Conservation (phyloP, 1,140 invertebrate species). For the Stegodyphus mimosarum region DNA sequence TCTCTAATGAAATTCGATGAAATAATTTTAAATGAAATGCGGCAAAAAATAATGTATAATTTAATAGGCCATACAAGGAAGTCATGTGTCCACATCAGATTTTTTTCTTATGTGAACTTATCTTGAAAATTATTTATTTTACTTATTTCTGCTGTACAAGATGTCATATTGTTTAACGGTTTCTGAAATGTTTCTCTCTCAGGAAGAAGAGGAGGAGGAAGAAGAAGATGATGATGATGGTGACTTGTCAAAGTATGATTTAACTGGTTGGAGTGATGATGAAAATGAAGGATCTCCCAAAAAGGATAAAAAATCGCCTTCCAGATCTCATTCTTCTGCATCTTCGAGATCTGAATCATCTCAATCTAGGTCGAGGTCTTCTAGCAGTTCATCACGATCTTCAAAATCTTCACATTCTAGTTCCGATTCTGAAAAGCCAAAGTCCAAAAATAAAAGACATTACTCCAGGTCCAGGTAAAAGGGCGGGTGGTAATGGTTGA, state of each 20-base stretch:
- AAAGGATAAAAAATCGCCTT: constrained; percentile 26
- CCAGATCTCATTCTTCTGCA: constrained; percentile 38
- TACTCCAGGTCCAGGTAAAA: constrained; percentile 61
- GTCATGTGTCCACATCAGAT: no score
- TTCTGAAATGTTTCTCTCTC: not conserved
- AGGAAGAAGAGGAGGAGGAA: constrained; percentile 67
- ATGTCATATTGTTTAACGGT: no score
- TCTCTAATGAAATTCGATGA: no score
- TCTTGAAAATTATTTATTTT: no score
- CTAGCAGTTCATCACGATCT: constrained; percentile 30
- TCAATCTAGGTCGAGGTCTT: constrained; percentile 34
- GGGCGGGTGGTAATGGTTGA: constrained; percentile 62
- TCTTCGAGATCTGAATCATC: constrained; percentile 18
- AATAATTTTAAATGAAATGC: no score
- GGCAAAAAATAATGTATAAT: no score
- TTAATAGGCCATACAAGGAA: no score
- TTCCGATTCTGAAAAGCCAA: constrained; percentile 43
- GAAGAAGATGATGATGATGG: constrained; percentile 75
- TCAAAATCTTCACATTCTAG: constrained; percentile 46
- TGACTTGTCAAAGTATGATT: constrained; percentile 67
- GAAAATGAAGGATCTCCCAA: constrained; percentile 65
- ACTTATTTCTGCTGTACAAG: no score
- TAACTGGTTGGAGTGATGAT: constrained; percentile 76
- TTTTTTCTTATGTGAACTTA: no score
- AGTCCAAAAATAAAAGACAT: constrained; percentile 40